phyloP scores from a whole-genome alignment of 2,113 vertebrate genomes.

The Ochotona princeps region DNA sequence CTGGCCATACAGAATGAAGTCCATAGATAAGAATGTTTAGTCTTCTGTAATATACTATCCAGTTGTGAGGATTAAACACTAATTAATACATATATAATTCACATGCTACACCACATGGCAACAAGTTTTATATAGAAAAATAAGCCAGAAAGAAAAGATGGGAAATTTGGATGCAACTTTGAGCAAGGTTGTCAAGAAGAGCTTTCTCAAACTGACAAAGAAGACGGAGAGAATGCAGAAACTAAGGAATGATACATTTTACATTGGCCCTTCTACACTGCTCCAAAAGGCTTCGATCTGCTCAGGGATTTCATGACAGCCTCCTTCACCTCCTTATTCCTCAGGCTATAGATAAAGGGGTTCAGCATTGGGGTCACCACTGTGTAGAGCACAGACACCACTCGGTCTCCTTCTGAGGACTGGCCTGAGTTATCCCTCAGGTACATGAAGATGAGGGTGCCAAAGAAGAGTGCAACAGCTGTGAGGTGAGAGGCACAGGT shows the following conservation, averaged over 20 bases:
- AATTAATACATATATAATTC: not conserved
- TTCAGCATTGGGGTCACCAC: constrained; percentile 76
- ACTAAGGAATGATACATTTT: not conserved
- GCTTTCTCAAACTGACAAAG: not conserved
- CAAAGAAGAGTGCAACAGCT: constrained; percentile 65
- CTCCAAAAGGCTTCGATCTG: not conserved
- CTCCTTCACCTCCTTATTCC: constrained; percentile 77
- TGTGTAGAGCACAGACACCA: constrained; percentile 72
- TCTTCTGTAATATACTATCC: not conserved
- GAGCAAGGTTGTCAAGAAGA: not conserved
- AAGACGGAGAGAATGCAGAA: not conserved
- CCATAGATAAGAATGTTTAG: not conserved
- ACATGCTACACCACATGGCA: too few relatives aligned
- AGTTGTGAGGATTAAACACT: not conserved
- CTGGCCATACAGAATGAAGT: not conserved
- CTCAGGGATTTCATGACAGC: constrained; percentile 56
- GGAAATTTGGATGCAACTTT: not conserved
- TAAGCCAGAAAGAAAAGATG: not conserved
- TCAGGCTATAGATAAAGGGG: constrained; percentile 79
- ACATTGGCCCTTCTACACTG: not conserved
- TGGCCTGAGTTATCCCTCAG: constrained; percentile 57
- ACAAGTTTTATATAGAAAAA: not conserved
- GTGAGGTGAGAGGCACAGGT: constrained; percentile 76
- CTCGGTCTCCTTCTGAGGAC: not conserved
- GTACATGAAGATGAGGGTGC: constrained; percentile 78